These are phyloP conservation scores for Grus americana DNA, from an alignment of 2,113 vertebrate genomes.

Conservation along the genomic window DNA sequence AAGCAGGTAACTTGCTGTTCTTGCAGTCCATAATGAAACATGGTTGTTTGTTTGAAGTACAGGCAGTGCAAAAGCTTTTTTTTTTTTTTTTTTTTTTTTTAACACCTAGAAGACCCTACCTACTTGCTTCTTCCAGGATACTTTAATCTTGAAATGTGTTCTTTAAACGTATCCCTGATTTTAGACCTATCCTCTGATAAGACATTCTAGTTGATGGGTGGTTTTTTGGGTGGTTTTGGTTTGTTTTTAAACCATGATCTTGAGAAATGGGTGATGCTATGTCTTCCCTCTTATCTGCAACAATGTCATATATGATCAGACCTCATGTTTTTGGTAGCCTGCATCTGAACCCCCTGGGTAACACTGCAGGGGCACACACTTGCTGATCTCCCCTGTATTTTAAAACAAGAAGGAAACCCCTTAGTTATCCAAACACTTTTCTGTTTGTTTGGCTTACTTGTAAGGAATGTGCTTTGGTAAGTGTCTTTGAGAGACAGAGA, in stretches of 20 bases:
- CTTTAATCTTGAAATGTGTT: background rate
- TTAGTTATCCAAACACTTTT: background rate
- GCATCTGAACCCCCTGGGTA: background rate
- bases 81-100: background rate
- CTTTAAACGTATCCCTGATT: background rate
- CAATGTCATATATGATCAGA: background rate
- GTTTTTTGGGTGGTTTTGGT: background rate
- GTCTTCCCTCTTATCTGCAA: background rate
- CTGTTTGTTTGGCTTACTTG: slow-evolving; percentile 15
- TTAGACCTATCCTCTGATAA: background rate
- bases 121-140: background rate
- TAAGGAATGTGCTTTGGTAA: slow-evolving; percentile 25
- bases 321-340: background rate
- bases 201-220: background rate
- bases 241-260: background rate
- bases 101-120: background rate
- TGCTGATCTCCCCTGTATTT: background rate
- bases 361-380: background rate
- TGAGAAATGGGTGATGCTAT: background rate
- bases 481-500: background rate
- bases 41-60: background rate
- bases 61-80: background rate
- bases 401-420: background rate
- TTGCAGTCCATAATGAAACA: background rate
- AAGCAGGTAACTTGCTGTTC: background rate